These are phyloP conservation scores for Myiagra hebetior DNA, from an alignment of 2,113 vertebrate species.

Conservation along the genomic window DNA sequence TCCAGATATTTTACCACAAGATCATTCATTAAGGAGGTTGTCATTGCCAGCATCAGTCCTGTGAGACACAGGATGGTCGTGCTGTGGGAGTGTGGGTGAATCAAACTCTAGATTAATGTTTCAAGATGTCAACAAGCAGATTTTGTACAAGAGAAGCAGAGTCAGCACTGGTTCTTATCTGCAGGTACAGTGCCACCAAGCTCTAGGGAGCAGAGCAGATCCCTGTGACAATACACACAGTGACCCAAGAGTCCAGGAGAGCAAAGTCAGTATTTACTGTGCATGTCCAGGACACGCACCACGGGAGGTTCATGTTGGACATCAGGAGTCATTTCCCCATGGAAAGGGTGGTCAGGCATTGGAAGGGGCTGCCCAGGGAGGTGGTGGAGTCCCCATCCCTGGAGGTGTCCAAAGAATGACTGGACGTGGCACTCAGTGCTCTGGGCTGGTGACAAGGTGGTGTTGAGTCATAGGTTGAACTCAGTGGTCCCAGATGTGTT, in stretches of 20 bases:
- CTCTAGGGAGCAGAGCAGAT: neutral
- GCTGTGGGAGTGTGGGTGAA: neutral
- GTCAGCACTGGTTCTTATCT: neutral
- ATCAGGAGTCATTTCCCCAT: neutral
- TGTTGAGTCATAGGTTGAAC: neutral
- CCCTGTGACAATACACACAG: neutral
- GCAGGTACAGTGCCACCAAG: neutral
- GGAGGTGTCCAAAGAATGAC: neutral
- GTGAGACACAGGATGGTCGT: neutral
- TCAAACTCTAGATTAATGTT: neutral
- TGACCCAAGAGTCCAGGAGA: neutral
- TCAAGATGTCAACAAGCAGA: neutral
- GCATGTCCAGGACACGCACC: neutral
- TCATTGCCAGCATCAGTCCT: neutral
- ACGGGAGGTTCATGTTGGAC: neutral
- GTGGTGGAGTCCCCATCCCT: neutral
- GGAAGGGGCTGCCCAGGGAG: neutral
- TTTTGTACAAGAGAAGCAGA: neutral
- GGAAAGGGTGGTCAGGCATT: neutral
- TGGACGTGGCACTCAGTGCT: neutral
- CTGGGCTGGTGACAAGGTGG: neutral
- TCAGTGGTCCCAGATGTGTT: neutral
- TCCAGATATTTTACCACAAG: neutral
- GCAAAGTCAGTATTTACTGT: neutral
- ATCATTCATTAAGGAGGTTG: neutral